Evolutionary conservation across 2,113 vertebrate species (phyloP), one percentile per base, ranked within the genome.

Genomic region (Odobenus rosmarus): DNA sequence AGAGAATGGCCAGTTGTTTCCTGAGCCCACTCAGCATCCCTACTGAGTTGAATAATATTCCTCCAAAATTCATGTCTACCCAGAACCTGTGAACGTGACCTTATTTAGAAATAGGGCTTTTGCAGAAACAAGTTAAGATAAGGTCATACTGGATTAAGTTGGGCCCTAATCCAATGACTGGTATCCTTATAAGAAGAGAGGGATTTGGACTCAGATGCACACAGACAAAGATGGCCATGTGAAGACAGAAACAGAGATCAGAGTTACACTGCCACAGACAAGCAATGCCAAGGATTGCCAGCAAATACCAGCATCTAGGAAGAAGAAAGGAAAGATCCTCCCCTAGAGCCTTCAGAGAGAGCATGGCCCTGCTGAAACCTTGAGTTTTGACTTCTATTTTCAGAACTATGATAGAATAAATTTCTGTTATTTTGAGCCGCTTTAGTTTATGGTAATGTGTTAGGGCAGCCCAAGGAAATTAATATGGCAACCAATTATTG

Each of bases 61-160:
- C 42, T 72, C 26, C 39, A 9, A 90, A 49, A 96, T 83, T 55
- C 62, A 92, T 57, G 23, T 87, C 42, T 15, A 72, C 21, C 9
- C 33, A 79, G 87, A 77, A 89, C 18, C 33, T 88, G 57, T 39
- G 31, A 64, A n/a, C 36, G 12, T 69, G 39, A 76, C 67, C 39
- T 96, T 88, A 88, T 82, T 88, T 87, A n/a, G 59, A 95, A 95
- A 79, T 31, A 89, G 16, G 36, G 19, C 15, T 39, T 88, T 94
- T 87, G 55, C n/a, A 90, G 46, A 61, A 79, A 89, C 33, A 90
- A 83, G 84, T 86, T 89, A 95, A 51, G 61, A 72, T 87, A 64
- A 95, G 46, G 90, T 92, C 88, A 82, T 15, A 36, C 12, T n/a
- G 71, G 53, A 69, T 55, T 92, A 57, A 11, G 46, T 33, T 90